Conservation (phyloP, 1,140 invertebrate genomes). For the Macrobrachium nipponense region DNA sequence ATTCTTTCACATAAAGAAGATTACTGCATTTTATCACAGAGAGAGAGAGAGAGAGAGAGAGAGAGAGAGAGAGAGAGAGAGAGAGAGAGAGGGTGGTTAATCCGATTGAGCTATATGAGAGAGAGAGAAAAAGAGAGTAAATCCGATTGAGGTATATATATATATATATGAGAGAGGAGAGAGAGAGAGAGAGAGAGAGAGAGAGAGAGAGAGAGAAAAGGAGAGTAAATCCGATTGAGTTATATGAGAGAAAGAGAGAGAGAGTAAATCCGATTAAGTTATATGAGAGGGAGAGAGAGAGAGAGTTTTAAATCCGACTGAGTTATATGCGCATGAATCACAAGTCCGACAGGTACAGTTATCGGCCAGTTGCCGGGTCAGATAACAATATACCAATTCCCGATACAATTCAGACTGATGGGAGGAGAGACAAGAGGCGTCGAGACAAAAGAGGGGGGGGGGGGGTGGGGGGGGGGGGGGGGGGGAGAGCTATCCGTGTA, state of each 20-base stretch:
- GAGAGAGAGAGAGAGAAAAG: constrained; percentile 25
- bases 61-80: constrained; percentile 25
- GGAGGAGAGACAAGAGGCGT: neutral
- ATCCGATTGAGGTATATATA: too few species aligned
- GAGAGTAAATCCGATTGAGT: neutral
- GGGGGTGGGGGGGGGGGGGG: neutral
- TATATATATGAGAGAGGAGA: too few species aligned
- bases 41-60: constrained; percentile 4
- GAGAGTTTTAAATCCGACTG: neutral
- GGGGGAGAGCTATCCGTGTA: neutral
- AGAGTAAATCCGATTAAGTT: too few species aligned
- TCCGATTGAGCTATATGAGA: too few species aligned
- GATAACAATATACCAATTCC: too few species aligned
- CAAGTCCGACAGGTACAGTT: too few species aligned
- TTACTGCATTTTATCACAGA: too few species aligned
- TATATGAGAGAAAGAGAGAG: constrained; percentile 24
- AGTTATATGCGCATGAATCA: neutral
- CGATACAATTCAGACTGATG: neutral
- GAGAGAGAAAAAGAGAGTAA: too few species aligned
- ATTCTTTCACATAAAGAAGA: too few species aligned
- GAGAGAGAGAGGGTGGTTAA: constrained; percentile 26
- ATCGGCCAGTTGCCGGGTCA: too few species aligned
- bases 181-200: constrained; percentile 38
- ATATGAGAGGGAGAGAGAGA: constrained; percentile 28
- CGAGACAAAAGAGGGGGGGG: too few species aligned